Evolutionary conservation across 2,888 invertebrate genomes (phyloP).

Genomic region (Meta bourneti): DNA sequence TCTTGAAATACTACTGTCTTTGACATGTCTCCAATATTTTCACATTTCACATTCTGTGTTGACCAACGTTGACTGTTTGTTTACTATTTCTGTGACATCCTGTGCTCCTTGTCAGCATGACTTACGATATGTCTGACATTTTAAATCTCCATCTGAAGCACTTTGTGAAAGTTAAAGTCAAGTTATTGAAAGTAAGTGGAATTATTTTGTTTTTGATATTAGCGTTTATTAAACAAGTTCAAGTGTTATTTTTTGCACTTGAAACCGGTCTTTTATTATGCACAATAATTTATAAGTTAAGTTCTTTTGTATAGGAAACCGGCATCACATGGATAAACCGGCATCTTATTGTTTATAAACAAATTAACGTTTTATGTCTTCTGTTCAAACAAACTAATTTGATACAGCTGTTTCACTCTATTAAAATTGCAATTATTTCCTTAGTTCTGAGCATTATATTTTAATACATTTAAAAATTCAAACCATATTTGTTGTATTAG

Average conservation of each 20-base stretch:
- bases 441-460: no score
- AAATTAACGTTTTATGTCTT: no score
- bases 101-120: constrained; percentile 19
- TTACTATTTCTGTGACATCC: constrained; percentile 9
- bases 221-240: not conserved
- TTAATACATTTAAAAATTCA: no score
- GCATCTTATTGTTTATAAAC: no score
- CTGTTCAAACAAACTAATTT: no score
- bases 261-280: not conserved
- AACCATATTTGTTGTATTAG: no score
- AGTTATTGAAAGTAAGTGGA: constrained; percentile 40
- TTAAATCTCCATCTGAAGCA: constrained; percentile 48
- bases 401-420: no score
- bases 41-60: constrained; percentile 56
- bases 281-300: not conserved
- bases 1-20: constrained; percentile 61
- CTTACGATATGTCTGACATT: constrained; percentile 46
- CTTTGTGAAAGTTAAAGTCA: constrained; percentile 55
- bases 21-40: constrained; percentile 58
- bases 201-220: constrained; percentile 11
- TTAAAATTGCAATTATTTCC: no score
- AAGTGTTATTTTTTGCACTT: not conserved
- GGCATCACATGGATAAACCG: not conserved
- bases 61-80: constrained; percentile 64
- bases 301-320: not conserved